Evolutionary conservation across 2,113 vertebrate genomes (phyloP).

Genomic region (Apaloderma vittatum): DNA sequence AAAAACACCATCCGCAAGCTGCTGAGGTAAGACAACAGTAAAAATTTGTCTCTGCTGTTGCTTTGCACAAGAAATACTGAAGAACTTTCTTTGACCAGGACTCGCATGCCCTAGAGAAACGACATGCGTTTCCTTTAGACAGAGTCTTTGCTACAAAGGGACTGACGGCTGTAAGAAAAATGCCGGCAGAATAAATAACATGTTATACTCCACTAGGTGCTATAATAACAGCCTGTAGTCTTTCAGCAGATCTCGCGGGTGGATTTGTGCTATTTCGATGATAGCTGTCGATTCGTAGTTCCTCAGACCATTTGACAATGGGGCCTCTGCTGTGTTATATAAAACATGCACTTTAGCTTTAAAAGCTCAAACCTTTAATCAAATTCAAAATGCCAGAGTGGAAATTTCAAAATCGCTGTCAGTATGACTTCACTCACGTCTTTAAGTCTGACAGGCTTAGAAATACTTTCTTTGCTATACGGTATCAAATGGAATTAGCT

Average conservation of each 20-base stretch:
- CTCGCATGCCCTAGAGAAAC: background rate
- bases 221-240: constrained; percentile 41
- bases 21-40: background rate
- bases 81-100: background rate
- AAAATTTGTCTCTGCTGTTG: background rate
- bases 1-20: background rate
- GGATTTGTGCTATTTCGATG: constrained; percentile 63
- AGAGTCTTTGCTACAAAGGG: background rate
- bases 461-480: background rate
- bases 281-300: constrained; percentile 31
- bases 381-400: constrained; percentile 27
- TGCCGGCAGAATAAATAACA: constrained; percentile 33
- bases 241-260: constrained; percentile 44
- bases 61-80: background rate
- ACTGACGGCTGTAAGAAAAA: background rate
- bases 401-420: constrained; percentile 49
- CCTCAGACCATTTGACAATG: constrained; percentile 29
- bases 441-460: constrained; percentile 8
- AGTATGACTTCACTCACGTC: background rate
- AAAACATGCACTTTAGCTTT: constrained; percentile 61
- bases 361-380: constrained; percentile 71
- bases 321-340: constrained; percentile 17
- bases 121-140: background rate
- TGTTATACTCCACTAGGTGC: constrained; percentile 44
- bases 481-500: background rate